Evolutionary conservation across 2,797 vertebrate genomes (phyloP).

Genomic region (Vultur gryphus): DNA sequence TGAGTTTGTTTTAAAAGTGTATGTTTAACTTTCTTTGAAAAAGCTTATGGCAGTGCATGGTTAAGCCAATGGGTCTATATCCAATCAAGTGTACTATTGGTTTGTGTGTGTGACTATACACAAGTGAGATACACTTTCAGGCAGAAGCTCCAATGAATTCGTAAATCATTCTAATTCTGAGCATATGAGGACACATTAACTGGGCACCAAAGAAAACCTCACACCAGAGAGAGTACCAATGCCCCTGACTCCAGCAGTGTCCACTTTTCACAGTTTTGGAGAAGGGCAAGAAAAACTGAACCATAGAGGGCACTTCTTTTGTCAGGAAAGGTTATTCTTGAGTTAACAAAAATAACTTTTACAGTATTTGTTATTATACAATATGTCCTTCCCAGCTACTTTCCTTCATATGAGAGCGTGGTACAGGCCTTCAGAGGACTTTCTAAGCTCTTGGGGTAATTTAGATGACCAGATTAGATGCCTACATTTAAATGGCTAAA

Average conservation of each 20-base stretch:
- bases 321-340: neutral
- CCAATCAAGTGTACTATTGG: neutral
- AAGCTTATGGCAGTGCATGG: neutral
- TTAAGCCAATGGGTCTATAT: neutral
- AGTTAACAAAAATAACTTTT: neutral
- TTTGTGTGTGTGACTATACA: neutral
- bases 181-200: neutral
- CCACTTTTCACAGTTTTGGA: neutral
- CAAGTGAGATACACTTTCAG: neutral
- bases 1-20: neutral
- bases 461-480: neutral
- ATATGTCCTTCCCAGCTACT: neutral
- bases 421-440: neutral
- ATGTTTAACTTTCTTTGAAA: neutral
- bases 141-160: neutral
- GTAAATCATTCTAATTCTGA: neutral
- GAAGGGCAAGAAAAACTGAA: neutral
- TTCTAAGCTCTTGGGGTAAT: neutral
- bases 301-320: neutral
- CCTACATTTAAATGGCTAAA: neutral
- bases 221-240: neutral
- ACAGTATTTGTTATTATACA: neutral
- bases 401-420: neutral
- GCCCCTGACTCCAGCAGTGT: neutral
- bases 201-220: neutral